phyloP scores from a whole-genome alignment of 2,113 vertebrate genomes.

The Cariama cristata region DNA sequence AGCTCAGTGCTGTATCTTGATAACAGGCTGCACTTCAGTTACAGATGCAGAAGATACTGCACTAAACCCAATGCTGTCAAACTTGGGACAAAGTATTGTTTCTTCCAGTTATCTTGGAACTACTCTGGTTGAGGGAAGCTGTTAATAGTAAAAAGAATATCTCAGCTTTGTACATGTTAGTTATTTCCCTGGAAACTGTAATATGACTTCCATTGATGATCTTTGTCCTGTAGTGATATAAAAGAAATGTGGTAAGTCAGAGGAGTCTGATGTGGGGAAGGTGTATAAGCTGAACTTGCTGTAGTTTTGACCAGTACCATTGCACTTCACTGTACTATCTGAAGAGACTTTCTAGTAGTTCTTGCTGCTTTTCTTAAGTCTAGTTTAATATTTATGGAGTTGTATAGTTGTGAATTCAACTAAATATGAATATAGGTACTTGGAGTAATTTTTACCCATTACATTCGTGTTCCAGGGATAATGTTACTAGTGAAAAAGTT shows the following conservation, averaged over 20 bases:
- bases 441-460: background rate
- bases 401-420: background rate
- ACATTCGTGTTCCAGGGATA: accelerated
- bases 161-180: accelerated
- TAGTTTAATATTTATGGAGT: background rate
- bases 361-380: background rate
- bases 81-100: background rate
- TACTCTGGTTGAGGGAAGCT: background rate
- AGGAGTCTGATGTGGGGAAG: background rate
- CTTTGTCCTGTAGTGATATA: background rate
- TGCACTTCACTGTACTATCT: background rate
- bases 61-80: background rate
- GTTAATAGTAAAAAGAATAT: background rate
- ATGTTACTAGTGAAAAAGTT: background rate
- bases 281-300: background rate
- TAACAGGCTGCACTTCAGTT: background rate
- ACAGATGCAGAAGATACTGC: background rate
- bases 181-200: background rate
- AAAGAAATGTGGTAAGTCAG: background rate
- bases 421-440: too few species aligned
- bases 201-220: background rate
- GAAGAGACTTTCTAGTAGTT: background rate
- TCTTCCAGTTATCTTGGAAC: background rate
- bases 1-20: background rate
- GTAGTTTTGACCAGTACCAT: background rate